Evolutionary conservation across 2,113 vertebrate genomes (phyloP), one percentile per base, ranked within the genome.

Genomic region (Zapus hudsonius): DNA sequence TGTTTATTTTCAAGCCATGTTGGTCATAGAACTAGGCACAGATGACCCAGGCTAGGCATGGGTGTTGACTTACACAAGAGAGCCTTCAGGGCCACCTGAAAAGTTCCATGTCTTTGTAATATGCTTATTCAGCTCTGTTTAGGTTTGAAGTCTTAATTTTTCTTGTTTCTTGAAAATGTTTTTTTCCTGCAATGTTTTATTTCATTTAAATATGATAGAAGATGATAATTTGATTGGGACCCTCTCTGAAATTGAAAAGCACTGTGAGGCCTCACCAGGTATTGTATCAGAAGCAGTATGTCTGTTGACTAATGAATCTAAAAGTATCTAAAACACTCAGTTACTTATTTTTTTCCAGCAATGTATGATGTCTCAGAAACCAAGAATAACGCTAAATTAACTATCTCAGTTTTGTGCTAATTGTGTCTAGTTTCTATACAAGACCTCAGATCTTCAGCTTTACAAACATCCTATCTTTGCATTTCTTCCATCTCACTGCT

Each of bases 201-300:
- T 98, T 97, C 93, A 98, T 97, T 96, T 98, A 98, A 98, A 96
- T 94, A 81, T 96, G 97, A 97, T 98, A 99, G 99, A 99, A 94
- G 98, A 98, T 94, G 98, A 99, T 98, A 96, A 98, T 97, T 99
- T 99, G 97, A 97, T 99, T 98, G 98, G 96, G 80, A 99, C 98
- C 97, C 98, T 98, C 98, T 98, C 98, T 94, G 98, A 98, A 97
- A 98, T 98, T 99, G 99, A 99, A 98, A 99, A 98, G 97, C 98
- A 98, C 95, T 98, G 97, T 98, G 99, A 99, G 79, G 98, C 98
- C 70, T 96, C 98, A 90, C 97, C 99, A 99, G 99, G 99, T 99
- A 99, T 94, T 92, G 97, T 98, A 97, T 86, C 44, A n/a, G 91
- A 96, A 97, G 95, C 74, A 94, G 95, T 88, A 17, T 97, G 64